Evolutionary conservation across 2,113 vertebrate species (phyloP).

Genomic region (Chauna torquata): DNA sequence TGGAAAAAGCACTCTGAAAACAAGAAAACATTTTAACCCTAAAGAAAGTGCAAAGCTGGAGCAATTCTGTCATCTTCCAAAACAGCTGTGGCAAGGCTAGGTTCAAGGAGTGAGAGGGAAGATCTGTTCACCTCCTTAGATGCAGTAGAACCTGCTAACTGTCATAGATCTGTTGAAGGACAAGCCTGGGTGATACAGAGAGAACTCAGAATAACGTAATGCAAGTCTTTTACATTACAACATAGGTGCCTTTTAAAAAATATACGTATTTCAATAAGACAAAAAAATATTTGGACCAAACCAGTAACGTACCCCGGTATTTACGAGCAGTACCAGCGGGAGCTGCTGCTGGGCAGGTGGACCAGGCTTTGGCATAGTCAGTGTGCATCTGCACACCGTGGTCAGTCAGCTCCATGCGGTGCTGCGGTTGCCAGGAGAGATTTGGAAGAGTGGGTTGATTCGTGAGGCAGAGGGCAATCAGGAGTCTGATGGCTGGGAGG

Average conservation of each 20-base stretch:
- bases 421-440: background rate
- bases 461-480: rapidly evolving
- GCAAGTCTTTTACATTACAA: background rate
- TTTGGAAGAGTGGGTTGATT: background rate
- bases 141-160: background rate
- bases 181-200: background rate
- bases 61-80: background rate
- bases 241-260: background rate
- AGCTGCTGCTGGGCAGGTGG: background rate
- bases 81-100: background rate
- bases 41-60: background rate
- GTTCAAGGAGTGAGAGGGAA: background rate
- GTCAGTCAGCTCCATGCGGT: background rate
- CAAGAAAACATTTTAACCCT: background rate
- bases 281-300: background rate
- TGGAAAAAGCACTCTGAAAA: background rate
- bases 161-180: background rate
- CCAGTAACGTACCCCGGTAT: background rate
- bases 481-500: background rate
- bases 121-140: background rate
- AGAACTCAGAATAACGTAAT: background rate
- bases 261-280: background rate
- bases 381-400: background rate
- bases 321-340: background rate
- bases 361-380: background rate